Evolutionary conservation across 2,797 vertebrate species (phyloP), one percentile per base, ranked within the genome.

Genomic region (Bovichtus diacanthus): DNA sequence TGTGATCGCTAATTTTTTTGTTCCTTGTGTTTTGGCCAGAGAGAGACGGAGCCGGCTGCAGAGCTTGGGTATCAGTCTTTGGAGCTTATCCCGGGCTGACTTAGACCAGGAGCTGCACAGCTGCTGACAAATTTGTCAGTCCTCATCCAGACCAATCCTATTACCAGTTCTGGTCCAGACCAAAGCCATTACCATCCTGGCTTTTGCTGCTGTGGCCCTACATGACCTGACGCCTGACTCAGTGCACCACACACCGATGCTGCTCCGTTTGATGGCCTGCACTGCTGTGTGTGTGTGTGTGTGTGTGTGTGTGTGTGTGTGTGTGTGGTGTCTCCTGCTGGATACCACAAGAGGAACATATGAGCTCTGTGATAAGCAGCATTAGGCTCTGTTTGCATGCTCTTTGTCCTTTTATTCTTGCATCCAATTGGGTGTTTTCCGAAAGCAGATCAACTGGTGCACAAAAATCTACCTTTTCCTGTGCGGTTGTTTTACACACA

Each of bases 71-170:
- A 92, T 94, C 93, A 89, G 84, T 85, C 87, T 76, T 85, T 90
- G 89, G 89, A 89, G 64, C 72, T 74, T 80, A 82, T 88, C 83
- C 81, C 51, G 9, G 75, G 66, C 74, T 87, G 81, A 83, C 78
- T 70, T 83, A 87, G 82, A 90, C 84, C 87, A 85, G 88, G 85
- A 88, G 84, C 88, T 83, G 78, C 90, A 92, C 91, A 94, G 91
- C 91, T 87, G 87, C 91, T 90, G 91, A 94, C 90, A 90, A 91
- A 93, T 93, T 89, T 90, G 83, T 90, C 81, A 80, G 78, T 89
- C 83, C 61, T 81, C 86, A 90, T 92, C 87, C 87, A 87, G 80
- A 89, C 82, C 89, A 87, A 86, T 82, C 85, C 70, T 84, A 84
- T 90, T 88, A 90, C 83, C 79, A 65, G 76, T 89, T 84, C 71